Evolutionary conservation across 2,797 vertebrate genomes (phyloP).

Genomic region (Ctenopoma kingsleyae): DNA sequence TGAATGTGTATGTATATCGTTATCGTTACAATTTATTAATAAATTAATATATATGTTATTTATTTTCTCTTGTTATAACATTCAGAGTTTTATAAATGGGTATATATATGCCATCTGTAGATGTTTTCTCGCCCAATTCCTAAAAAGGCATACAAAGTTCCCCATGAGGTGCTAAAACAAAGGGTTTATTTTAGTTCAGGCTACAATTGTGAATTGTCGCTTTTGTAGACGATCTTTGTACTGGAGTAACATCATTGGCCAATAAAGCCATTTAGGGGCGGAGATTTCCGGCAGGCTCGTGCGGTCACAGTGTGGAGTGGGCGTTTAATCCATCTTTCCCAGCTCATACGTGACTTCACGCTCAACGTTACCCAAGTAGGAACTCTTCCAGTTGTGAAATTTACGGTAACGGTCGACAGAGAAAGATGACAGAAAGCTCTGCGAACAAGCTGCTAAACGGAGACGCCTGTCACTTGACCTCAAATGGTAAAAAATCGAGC

Average conservation of each 20-base stretch:
- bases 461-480: slow-evolving; percentile 69
- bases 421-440: slow-evolving; percentile 83
- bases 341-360: slow-evolving; percentile 64
- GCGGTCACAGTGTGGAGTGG: slow-evolving; percentile 63
- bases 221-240: slow-evolving; percentile 50
- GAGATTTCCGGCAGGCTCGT: slow-evolving; percentile 59
- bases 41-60: no score
- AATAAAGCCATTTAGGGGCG: slow-evolving; percentile 53
- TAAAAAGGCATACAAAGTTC: no score
- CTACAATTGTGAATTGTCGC: fast-evolving
- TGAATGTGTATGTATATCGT: no score
- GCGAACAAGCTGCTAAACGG: slow-evolving; percentile 80
- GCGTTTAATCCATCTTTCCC: slow-evolving; percentile 56
- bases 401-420: background rate
- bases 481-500: slow-evolving; percentile 66
- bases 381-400: slow-evolving; percentile 13
- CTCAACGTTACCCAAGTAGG: slow-evolving; percentile 54
- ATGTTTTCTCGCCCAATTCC: no score
- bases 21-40: no score
- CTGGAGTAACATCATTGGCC: slow-evolving; percentile 33
- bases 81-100: no score
- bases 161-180: background rate
- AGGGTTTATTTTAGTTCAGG: background rate
- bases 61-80: no score
- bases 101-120: no score